Evolutionary conservation across 2,113 vertebrate species (phyloP).

Genomic region (Leuciscus idus): DNA sequence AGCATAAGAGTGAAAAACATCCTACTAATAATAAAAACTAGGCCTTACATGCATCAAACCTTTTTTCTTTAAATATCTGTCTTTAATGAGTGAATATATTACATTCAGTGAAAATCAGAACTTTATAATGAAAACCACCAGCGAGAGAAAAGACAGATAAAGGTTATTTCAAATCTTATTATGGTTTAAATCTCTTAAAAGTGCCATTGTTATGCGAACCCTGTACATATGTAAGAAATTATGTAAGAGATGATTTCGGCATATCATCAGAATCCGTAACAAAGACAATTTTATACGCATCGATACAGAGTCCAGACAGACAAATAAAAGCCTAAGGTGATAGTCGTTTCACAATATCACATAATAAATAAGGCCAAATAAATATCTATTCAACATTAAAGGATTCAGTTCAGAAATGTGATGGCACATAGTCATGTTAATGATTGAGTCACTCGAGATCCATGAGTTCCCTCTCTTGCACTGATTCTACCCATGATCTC

Average conservation of each 20-base stretch:
- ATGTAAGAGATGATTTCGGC: slow-evolving; percentile 32
- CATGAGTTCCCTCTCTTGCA: not conserved
- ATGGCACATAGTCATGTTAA: slow-evolving; percentile 23
- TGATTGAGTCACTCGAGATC: slow-evolving; percentile 5
- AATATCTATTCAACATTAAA: slow-evolving; percentile 50
- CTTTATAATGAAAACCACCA: slow-evolving; percentile 52
- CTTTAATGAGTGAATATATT: slow-evolving; percentile 60
- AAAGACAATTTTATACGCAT: slow-evolving; percentile 36
- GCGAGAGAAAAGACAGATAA: slow-evolving; percentile 43
- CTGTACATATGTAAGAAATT: slow-evolving; percentile 46
- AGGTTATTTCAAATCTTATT: slow-evolving; percentile 45
- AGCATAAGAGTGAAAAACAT: not conserved
- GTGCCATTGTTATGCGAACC: slow-evolving; percentile 49
- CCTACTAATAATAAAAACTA: not conserved
- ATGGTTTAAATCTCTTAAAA: slow-evolving; percentile 55
- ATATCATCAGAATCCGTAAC: slow-evolving; percentile 46
- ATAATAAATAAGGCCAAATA: slow-evolving; percentile 64
- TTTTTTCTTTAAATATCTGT: slow-evolving; percentile 22
- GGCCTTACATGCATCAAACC: not conserved
- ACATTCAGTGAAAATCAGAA: slow-evolving; percentile 60
- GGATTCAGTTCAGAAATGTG: slow-evolving; percentile 36
- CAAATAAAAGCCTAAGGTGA: slow-evolving; percentile 54
- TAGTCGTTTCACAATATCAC: slow-evolving; percentile 45
- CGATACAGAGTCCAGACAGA: slow-evolving; percentile 49
- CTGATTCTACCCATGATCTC: not conserved